phyloP scores from a whole-genome alignment of 2,113 vertebrate genomes.

The rat (Rattus norvegicus) region GRCr8 NC_086025.1:38957001-38957500 shows the following conservation, averaged over 20 bases:
- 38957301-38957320: background rate
- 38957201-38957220: background rate
- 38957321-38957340: background rate
- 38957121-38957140: background rate
- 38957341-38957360: background rate
- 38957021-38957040: background rate
- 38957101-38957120: background rate
- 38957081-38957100: background rate
- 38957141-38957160: background rate
- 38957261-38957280: background rate
- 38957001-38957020: background rate
- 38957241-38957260: background rate
- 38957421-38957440: background rate
- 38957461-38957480: background rate
- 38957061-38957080: background rate
- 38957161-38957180: background rate
- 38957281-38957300: background rate
- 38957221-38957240: background rate
- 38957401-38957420: rapidly evolving
- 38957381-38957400: background rate
- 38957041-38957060: background rate
- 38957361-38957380: background rate
- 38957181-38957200: background rate
- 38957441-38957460: background rate
- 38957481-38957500: background rate